These are phyloP conservation scores for Rhagologus leucostigma DNA, from an alignment of 2,113 vertebrate species.

Conservation along the genomic window DNA sequence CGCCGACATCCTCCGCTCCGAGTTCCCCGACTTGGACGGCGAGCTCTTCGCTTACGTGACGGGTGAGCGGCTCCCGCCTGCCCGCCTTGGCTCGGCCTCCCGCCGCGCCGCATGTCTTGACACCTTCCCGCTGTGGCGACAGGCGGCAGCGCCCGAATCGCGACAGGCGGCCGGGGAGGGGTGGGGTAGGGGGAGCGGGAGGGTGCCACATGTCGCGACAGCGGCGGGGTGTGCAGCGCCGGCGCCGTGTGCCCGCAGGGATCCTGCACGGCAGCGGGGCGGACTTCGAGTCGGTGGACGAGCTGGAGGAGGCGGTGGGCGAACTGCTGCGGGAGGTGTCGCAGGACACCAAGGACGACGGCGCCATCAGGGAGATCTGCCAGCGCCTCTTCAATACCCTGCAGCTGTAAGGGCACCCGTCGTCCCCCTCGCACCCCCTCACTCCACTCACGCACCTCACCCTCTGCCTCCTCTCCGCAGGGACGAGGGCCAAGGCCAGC, in stretches of 20 bases:
- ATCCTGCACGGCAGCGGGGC: constrained; percentile 84
- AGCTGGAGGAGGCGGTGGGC: constrained; percentile 91
- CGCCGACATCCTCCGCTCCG: constrained; percentile 90
- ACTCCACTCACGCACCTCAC: background rate
- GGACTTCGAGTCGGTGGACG: constrained; percentile 92
- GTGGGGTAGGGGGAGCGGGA: background rate
- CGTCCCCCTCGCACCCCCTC: background rate
- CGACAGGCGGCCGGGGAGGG: background rate
- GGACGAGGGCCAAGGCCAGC: constrained; percentile 66
- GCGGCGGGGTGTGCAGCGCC: background rate
- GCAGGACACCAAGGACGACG: constrained; percentile 87
- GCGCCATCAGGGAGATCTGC: constrained; percentile 88
- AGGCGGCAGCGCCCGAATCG: background rate
- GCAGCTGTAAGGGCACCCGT: constrained; percentile 77
- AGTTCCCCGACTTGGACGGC: constrained; percentile 92
- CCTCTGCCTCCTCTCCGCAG: background rate
- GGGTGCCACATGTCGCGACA: constrained; percentile 1
- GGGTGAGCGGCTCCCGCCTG: constrained; percentile 66
- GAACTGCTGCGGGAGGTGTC: constrained; percentile 90
- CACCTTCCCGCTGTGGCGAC: background rate
- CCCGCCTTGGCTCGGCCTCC: background rate
- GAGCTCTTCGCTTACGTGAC: constrained; percentile 94
- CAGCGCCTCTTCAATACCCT: constrained; percentile 94
- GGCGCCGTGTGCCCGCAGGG: constrained; percentile 67
- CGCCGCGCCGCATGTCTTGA: background rate